Evolutionary conservation across 2,888 invertebrate species (phyloP).

Genomic region (Stenolophus ochropezus): DNA sequence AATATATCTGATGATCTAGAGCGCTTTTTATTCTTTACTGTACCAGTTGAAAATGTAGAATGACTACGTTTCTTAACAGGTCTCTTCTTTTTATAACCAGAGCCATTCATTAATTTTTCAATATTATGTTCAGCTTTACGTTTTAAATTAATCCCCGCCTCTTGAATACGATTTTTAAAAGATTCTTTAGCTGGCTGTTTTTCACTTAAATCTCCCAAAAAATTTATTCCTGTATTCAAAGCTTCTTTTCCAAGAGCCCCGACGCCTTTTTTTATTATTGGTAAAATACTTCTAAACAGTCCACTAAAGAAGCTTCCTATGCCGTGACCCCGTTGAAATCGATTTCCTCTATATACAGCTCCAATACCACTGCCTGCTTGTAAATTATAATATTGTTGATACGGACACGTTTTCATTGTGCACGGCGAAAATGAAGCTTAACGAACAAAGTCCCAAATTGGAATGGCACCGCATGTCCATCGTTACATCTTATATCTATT

Average conservation of each 20-base stretch:
- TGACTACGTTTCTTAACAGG: too few relatives aligned
- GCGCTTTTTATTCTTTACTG: too few relatives aligned
- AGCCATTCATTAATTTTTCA: too few relatives aligned
- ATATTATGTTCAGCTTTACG: too few relatives aligned
- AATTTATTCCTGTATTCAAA: not conserved
- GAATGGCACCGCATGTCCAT: not conserved
- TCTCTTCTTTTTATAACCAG: too few relatives aligned
- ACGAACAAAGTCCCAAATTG: slow-evolving; percentile 64
- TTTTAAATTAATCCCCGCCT: too few relatives aligned
- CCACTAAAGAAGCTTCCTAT: not conserved
- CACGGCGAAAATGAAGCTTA: slow-evolving; percentile 59
- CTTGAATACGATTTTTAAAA: not conserved
- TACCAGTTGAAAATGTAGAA: too few relatives aligned
- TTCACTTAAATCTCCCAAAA: too few relatives aligned
- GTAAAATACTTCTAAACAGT: not conserved
- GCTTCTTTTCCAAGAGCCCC: not conserved
- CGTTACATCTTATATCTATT: slow-evolving; percentile 9
- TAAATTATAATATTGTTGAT: too few relatives aligned
- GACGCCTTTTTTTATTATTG: not conserved
- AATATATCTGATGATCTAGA: too few relatives aligned
- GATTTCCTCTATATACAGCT: too few relatives aligned
- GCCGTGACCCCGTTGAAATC: not conserved
- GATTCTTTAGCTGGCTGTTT: not conserved
- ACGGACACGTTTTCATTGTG: not conserved
- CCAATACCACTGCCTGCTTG: too few relatives aligned